A percentile compares a stretch with the other conserved stretches of the same genome.
phyloP scores from a whole-genome alignment of 2,113 vertebrate genomes.

The Phrynosoma blainvillii region DNA sequence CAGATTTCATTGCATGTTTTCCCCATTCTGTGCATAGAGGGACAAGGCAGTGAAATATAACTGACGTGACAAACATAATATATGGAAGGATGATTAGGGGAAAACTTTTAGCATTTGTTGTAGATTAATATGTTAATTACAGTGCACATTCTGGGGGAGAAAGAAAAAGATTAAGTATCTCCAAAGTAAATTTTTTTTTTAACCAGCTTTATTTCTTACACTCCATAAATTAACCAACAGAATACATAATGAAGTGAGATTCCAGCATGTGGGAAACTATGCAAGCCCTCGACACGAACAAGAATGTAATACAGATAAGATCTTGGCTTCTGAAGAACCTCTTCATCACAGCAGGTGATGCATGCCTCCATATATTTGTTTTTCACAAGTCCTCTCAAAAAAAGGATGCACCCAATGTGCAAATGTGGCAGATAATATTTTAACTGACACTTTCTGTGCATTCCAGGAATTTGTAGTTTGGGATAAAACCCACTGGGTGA shows the following conservation, averaged over 20 bases:
- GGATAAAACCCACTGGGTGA: too few relatives aligned
- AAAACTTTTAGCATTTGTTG: constrained; percentile 66
- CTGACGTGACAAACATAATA: constrained; percentile 60
- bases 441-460: too few relatives aligned
- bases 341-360: constrained; percentile 59
- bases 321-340: constrained; percentile 52
- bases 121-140: constrained; percentile 75
- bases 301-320: constrained; percentile 53
- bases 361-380: constrained; percentile 30
- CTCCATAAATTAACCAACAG: constrained; percentile 66
- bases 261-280: constrained; percentile 58
- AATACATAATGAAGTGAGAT: constrained; percentile 56
- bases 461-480: too few relatives aligned
- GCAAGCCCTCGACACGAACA: constrained; percentile 55
- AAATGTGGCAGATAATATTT: too few relatives aligned
- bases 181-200: constrained; percentile 73
- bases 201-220: constrained; percentile 64
- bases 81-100: constrained; percentile 61
- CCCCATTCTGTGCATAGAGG: constrained; percentile 8
- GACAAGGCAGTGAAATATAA: constrained; percentile 56
- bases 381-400: not conserved
- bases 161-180: constrained; percentile 67
- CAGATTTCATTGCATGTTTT: constrained; percentile 49
- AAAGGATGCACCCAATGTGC: too few relatives aligned
- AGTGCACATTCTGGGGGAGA: constrained; percentile 38